Conservation (phyloP, 2,113 vertebrate genomes). For the Protobothrops flavoviridis region DNA sequence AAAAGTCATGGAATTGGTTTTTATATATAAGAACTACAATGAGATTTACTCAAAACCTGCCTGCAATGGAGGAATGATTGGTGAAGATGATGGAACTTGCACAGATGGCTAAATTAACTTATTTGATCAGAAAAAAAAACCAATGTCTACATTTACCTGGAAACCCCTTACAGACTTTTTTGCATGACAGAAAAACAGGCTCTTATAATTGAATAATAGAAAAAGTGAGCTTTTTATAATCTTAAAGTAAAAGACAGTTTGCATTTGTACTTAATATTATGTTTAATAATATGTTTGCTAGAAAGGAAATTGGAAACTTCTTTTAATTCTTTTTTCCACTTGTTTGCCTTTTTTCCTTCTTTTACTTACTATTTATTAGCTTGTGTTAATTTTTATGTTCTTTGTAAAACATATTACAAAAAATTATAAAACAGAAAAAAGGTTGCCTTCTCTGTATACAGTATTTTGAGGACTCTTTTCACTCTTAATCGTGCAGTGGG, state of each 20-base stretch:
- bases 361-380: not conserved
- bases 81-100: not conserved
- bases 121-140: not conserved
- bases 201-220: not conserved
- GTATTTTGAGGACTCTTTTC: not conserved
- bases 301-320: not conserved
- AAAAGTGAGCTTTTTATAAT: not conserved
- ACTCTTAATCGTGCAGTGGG: not conserved
- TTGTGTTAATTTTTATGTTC: not conserved
- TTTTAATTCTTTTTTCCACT: not conserved
- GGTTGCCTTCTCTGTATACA: not conserved
- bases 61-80: not conserved
- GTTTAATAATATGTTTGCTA: not conserved
- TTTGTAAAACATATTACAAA: not conserved
- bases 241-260: not conserved
- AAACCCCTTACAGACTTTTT: not conserved
- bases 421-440: not conserved
- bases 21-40: not conserved
- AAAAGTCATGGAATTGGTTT: not conserved
- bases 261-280: not conserved
- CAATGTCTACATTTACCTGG: not conserved
- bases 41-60: not conserved
- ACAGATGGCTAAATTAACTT: not conserved
- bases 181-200: not conserved
- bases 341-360: not conserved